phyloP scores from a whole-genome alignment of 1,140 invertebrate genomes.

The Tachypleus tridentatus region DNA sequence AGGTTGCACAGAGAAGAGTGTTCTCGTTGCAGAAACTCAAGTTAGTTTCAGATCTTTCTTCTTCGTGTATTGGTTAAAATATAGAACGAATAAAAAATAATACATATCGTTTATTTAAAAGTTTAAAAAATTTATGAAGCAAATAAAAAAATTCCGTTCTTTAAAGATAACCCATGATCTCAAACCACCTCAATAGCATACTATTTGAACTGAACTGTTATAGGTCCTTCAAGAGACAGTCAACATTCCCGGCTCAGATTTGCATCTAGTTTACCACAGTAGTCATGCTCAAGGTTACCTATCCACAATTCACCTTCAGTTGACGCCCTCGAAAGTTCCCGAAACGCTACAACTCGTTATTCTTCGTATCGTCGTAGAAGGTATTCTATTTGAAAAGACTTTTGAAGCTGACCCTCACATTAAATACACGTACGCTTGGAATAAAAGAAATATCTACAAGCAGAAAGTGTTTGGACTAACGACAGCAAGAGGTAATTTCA shows the following conservation, averaged over 20 bases:
- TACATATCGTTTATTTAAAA: background rate
- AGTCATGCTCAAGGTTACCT: constrained; percentile 82
- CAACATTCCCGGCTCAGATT: constrained; percentile 77
- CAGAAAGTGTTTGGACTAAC: constrained; percentile 67
- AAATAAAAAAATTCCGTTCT: background rate
- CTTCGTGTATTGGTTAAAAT: background rate
- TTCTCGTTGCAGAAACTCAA: constrained; percentile 87
- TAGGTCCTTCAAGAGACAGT: constrained; percentile 86
- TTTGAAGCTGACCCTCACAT: constrained; percentile 93
- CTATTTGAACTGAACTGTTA: too few species aligned
- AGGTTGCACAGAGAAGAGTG: constrained; percentile 74
- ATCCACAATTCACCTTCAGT: constrained; percentile 78
- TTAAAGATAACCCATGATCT: background rate
- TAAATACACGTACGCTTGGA: constrained; percentile 92
- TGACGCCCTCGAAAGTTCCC: constrained; percentile 69
- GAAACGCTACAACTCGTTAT: constrained; percentile 71
- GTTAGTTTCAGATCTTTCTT: constrained; percentile 31
- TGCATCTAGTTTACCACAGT: constrained; percentile 85
- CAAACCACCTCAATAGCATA: background rate
- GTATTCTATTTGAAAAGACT: constrained; percentile 73
- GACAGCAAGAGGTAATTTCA: constrained; percentile 32
- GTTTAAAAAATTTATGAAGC: background rate
- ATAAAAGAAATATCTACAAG: constrained; percentile 91
- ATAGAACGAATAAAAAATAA: background rate
- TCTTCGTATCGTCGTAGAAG: constrained; percentile 79